Conservation (phyloP, 2,888 invertebrate genomes). For the Heliconius hortense region DNA sequence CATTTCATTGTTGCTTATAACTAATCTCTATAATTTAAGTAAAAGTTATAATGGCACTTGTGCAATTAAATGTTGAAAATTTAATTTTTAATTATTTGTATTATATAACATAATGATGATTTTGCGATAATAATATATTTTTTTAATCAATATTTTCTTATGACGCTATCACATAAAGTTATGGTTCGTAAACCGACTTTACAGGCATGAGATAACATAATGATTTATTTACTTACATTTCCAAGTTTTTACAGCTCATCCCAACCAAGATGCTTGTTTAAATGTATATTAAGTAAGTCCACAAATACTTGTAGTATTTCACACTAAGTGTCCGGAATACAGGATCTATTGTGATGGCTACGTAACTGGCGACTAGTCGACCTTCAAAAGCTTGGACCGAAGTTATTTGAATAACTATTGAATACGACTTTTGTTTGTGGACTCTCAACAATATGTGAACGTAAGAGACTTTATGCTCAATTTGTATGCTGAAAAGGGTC, state of each 20-base stretch:
- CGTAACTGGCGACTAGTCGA: slow-evolving; percentile 17
- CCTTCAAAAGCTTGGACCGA: slow-evolving; percentile 20
- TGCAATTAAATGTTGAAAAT: no score
- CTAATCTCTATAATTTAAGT: no score
- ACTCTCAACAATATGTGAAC: slow-evolving; percentile 2
- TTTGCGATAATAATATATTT: no score
- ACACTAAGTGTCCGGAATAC: background rate
- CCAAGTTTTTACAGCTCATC: background rate
- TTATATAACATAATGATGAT: no score
- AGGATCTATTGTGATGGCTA: slow-evolving; percentile 21
- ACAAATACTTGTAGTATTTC: background rate
- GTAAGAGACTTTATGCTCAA: slow-evolving; percentile 6
- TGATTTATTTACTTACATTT: no score
- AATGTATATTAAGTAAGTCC: background rate
- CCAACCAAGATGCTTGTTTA: background rate
- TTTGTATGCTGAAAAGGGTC: slow-evolving; percentile 8
- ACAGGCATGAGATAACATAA: no score
- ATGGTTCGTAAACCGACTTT: no score
- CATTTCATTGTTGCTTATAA: no score
- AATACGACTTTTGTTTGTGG: slow-evolving; percentile 11
- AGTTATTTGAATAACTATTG: slow-evolving; percentile 26
- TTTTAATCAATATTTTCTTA: no score
- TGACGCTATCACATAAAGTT: no score
- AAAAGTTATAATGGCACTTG: no score
- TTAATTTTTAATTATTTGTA: no score